Evolutionary conservation across 2,888 invertebrate genomes (phyloP), one percentile per base, ranked within the genome.

Genomic region (Abrostola tripartita): DNA sequence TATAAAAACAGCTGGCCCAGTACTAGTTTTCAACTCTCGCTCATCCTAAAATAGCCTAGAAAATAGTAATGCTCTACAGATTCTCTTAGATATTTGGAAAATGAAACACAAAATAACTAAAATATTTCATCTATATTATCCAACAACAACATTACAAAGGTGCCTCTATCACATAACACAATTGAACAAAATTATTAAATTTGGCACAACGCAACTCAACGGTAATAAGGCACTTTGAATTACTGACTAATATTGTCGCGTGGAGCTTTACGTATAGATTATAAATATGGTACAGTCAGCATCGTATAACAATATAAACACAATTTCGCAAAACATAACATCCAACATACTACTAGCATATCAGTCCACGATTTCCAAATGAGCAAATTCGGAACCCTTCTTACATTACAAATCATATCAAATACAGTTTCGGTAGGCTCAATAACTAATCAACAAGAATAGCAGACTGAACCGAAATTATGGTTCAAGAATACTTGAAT

Each of bases 121-220:
- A 76, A 79, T 79, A 78, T 54, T 64, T 53, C 35, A 47, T 76
- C 52, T 78, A 70, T 77, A 78, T 79, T 66, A 69, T 64, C 68
- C 61, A 76, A 79, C 72, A 73, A 66, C 68, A 76, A 78, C 61
- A 65, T 61, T 62, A 64, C 44, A 56, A 40, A 50, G 51, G 62
- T 71, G 73, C 77, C 68, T 52, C 37, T 37, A 65, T 47, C 36
- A 24, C 24, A 24, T 24, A 24, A 24, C 35, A 52, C 44, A 58
- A 76, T 36, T 37, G 65, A 66, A 61, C 59, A 55, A 55, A 42
- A 35, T 37, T 53, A 42, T 41, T 42, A 42, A 52, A 54, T 68
- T 79, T 78, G 79, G 77, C 79, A 78, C 79, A 63, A 68, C 63
- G 72, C 76, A 78, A 76, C 57, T 65, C 37, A 71, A 67, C 40